These are phyloP conservation scores for Brachionus paranguensis DNA, from an alignment of 1,140 invertebrate genomes.

Conservation along the genomic window DNA sequence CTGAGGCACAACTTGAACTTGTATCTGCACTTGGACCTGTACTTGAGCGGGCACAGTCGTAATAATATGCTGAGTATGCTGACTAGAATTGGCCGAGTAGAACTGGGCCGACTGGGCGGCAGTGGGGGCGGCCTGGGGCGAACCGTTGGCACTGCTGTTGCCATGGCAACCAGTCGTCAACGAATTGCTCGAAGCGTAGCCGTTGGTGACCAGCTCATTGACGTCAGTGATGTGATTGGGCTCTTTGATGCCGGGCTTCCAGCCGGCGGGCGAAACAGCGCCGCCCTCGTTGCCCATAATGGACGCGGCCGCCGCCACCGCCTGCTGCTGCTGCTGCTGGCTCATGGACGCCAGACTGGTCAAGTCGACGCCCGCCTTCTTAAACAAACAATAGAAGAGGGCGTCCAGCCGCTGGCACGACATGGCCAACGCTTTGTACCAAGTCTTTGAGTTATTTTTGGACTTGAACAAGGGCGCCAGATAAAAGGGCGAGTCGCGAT, in stretches of 20 bases:
- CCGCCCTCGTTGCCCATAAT: slow-evolving; percentile 3
- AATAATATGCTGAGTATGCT: slow-evolving; percentile 18
- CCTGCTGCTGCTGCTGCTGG: slow-evolving; percentile 34
- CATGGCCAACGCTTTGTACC: slow-evolving; percentile 37
- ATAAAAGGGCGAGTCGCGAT: slow-evolving; percentile 17
- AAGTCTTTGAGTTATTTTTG: slow-evolving; percentile 20
- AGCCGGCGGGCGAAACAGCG: neutral
- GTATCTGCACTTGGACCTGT: slow-evolving; percentile 38
- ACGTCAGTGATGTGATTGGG: slow-evolving; percentile 29
- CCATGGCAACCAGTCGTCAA: neutral
- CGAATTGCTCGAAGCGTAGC: neutral
- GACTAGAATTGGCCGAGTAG: neutral
- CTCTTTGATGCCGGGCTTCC: slow-evolving; percentile 27
- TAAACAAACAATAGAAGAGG: slow-evolving; percentile 34
- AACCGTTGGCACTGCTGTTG: too few relatives aligned
- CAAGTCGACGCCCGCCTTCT: slow-evolving; percentile 38
- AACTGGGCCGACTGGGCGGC: neutral
- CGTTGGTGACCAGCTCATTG: slow-evolving; percentile 11
- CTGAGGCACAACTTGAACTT: neutral
- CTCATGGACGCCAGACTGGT: slow-evolving; percentile 26
- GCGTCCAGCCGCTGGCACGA: slow-evolving; percentile 30
- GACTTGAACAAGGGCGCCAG: slow-evolving; percentile 17
- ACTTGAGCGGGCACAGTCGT: slow-evolving; percentile 35
- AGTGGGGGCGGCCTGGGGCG: neutral
- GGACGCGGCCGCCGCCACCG: slow-evolving; percentile 20